Percentiles rank a stretch among this genome's conserved stretches.
Conservation (phyloP, 2,888 invertebrate species). For the Brenthis daphne region DNA sequence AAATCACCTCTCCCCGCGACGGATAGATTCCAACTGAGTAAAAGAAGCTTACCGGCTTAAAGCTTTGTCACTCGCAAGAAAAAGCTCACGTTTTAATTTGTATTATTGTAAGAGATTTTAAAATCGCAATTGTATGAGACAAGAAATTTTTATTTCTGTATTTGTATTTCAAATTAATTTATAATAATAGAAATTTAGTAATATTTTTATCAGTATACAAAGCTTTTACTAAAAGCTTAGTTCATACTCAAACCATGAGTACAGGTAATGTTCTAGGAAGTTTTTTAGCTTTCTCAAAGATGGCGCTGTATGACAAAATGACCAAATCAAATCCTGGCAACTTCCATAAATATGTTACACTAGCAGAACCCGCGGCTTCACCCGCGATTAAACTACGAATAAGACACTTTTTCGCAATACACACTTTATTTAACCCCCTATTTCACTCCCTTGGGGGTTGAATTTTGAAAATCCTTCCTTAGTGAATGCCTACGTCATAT, state of each 20-base stretch:
- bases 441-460: too few species aligned
- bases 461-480: too few species aligned
- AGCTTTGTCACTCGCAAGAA: slow-evolving; percentile 7
- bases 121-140: neutral
- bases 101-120: neutral
- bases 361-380: too few species aligned
- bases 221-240: slow-evolving; percentile 15
- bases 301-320: slow-evolving; percentile 23
- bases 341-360: too few species aligned
- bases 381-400: too few species aligned
- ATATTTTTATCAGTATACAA: neutral
- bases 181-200: neutral
- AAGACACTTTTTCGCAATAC: too few species aligned
- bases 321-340: neutral
- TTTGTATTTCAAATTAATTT: neutral
- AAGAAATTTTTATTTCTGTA: neutral
- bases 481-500: too few species aligned
- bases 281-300: slow-evolving; percentile 11
- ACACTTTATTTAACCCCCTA: too few species aligned
- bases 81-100: slow-evolving; percentile 1
- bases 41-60: slow-evolving; percentile 9
- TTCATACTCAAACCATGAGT: slow-evolving; percentile 5
- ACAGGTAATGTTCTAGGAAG: neutral
- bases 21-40: slow-evolving; percentile 29
- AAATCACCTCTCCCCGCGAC: slow-evolving; percentile 11